A percentile compares a stretch with the other conserved stretches of the same genome.
phyloP scores from a whole-genome alignment of 64 coral and sea anemone species.

The Pachyseris speciosa region DNA sequence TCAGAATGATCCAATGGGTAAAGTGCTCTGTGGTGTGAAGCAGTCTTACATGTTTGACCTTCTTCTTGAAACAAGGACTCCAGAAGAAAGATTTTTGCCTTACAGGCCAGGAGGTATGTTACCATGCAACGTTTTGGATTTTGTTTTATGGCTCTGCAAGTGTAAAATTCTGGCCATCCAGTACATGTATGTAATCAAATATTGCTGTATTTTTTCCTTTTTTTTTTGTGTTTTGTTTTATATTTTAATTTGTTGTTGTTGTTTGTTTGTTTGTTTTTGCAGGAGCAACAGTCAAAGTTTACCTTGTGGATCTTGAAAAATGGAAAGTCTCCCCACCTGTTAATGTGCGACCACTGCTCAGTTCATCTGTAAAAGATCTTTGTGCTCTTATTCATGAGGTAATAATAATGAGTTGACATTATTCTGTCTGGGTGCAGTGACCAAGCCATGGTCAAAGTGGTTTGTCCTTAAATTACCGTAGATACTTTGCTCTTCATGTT shows the following conservation, averaged over 20 bases:
- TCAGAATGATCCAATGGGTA: constrained; percentile 72
- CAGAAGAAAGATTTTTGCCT: constrained; percentile 51
- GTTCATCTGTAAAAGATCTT: constrained; percentile 56
- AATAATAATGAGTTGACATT: no score
- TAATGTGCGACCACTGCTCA: constrained; percentile 63
- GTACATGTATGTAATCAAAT: no score
- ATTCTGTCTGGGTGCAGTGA: no score
- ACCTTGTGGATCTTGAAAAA: constrained; percentile 76
- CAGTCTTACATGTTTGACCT: constrained; percentile 92
- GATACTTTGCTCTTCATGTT: no score
- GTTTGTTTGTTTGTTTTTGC: background rate
- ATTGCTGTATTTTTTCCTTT: no score
- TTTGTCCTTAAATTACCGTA: no score
- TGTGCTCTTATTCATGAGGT: constrained; percentile 73
- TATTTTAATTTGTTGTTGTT: background rate
- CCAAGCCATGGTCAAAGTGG: no score
- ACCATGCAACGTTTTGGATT: background rate
- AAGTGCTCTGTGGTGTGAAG: constrained; percentile 69
- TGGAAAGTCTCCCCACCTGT: constrained; percentile 59
- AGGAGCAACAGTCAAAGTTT: constrained; percentile 88
- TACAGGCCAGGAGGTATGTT: constrained; percentile 91
- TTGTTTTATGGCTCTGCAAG: background rate
- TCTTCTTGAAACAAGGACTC: constrained; percentile 84
- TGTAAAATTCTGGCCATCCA: no score
- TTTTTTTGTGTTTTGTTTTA: background rate